phyloP scores from a whole-genome alignment of 1,140 invertebrate species.

The Drosophila arizonae region DNA sequence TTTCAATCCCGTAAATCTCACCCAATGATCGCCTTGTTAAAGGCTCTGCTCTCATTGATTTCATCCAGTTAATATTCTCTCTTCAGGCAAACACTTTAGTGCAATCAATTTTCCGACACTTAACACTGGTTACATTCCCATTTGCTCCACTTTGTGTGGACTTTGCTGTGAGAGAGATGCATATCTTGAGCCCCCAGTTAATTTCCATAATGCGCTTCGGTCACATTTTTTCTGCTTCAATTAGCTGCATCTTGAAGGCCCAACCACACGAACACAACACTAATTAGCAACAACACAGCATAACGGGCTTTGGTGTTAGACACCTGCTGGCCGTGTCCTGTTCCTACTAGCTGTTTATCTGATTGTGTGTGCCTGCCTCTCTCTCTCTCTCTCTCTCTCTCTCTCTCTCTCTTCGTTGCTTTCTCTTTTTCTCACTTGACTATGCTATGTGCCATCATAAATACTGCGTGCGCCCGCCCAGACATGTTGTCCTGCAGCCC shows the following conservation, averaged over 20 bases:
- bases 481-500: constrained; percentile 34
- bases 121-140: not conserved
- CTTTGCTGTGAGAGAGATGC: not conserved
- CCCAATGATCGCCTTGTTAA: not conserved
- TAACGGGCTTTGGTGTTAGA: constrained; percentile 65
- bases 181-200: not conserved
- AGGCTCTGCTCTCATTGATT: not conserved
- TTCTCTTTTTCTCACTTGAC: not conserved
- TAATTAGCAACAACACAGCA: constrained; percentile 62
- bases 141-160: not conserved
- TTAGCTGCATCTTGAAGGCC: constrained; percentile 18
- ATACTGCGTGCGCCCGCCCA: constrained; percentile 41
- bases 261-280: constrained; percentile 38
- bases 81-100: not conserved
- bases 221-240: constrained; percentile 28
- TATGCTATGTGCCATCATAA: constrained; percentile 59
- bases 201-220: constrained; percentile 29
- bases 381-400: no score
- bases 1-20: not conserved
- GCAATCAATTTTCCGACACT: not conserved
- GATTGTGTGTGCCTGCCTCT: not conserved
- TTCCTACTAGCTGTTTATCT: constrained; percentile 39
- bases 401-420: not conserved
- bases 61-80: not conserved
- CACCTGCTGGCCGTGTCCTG: constrained; percentile 38